Evolutionary conservation across 92 coral and sea anemone genomes (phyloP).

Genomic region (Porites divaricata): DNA sequence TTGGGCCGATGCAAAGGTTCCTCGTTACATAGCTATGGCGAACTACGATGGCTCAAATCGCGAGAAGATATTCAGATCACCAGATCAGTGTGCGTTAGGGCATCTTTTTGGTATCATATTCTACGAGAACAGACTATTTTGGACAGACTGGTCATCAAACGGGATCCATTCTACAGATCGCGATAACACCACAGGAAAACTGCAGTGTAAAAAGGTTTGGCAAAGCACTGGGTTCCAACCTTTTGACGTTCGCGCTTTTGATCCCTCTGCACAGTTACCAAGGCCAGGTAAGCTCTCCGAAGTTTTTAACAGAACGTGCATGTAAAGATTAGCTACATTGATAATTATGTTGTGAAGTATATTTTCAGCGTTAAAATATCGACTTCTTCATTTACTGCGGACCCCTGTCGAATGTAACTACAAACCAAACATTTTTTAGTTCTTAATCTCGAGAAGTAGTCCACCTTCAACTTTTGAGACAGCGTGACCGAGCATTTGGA

Average conservation of each 20-base stretch:
- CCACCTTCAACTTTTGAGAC: no score
- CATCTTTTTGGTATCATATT: constrained; percentile 83
- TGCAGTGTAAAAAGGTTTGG: constrained; percentile 56
- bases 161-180: constrained; percentile 79
- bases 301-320: not conserved
- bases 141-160: constrained; percentile 92
- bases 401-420: no score
- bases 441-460: no score
- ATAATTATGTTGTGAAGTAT: no score
- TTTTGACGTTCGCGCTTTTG: constrained; percentile 85
- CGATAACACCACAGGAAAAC: constrained; percentile 52
- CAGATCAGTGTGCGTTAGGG: constrained; percentile 53
- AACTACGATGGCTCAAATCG: constrained; percentile 77
- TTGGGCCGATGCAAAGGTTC: constrained; percentile 91
- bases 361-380: no score
- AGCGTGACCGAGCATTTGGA: no score
- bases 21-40: constrained; percentile 67
- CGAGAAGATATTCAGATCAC: constrained; percentile 57
- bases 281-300: constrained; percentile 15
- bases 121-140: constrained; percentile 82
- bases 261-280: constrained; percentile 60
- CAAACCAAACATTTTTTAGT: no score
- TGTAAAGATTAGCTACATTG: no score
- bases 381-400: no score
- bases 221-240: constrained; percentile 63